phyloP scores from a whole-genome alignment of 2,797 vertebrate genomes.

The Coracias cyanogaster region DNA sequence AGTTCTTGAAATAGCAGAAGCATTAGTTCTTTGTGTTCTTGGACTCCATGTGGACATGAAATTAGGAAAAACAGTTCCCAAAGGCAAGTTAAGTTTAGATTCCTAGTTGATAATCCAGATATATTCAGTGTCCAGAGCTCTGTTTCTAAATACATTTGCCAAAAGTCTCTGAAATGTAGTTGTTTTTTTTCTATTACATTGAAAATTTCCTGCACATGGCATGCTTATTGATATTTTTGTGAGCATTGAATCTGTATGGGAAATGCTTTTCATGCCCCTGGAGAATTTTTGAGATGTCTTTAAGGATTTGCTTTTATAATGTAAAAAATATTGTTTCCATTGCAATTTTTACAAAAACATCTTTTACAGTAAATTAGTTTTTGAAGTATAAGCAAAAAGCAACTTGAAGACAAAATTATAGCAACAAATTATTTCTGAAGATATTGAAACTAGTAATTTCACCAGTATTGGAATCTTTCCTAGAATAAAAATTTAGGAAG shows the following conservation, averaged over 20 bases:
- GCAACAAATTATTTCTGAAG: background rate
- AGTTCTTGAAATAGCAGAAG: conserved; percentile 54
- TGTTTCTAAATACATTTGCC: conserved; percentile 28
- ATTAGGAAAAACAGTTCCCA: conserved; percentile 20
- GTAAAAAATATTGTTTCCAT: background rate
- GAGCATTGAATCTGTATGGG: background rate
- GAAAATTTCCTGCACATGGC: conserved; percentile 24
- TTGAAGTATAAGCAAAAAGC: conserved; percentile 1
- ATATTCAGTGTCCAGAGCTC: background rate
- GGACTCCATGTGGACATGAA: background rate
- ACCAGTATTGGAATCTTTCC: background rate
- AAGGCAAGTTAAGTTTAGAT: conserved; percentile 24
- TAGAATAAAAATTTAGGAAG: background rate
- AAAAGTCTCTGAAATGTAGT: conserved; percentile 21
- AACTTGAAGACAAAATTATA: background rate
- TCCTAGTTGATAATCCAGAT: conserved; percentile 33
- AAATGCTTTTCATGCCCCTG: background rate
- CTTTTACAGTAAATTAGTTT: background rate
- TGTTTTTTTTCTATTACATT: background rate
- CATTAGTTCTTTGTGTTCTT: conserved; percentile 32
- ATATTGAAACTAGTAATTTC: background rate
- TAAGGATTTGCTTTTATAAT: background rate
- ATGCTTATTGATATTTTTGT: conserved; percentile 13
- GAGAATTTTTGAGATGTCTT: conserved; percentile 25
- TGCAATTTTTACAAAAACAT: background rate